phyloP scores from a whole-genome alignment of 2,113 vertebrate species.

The Numida meleagris region DNA sequence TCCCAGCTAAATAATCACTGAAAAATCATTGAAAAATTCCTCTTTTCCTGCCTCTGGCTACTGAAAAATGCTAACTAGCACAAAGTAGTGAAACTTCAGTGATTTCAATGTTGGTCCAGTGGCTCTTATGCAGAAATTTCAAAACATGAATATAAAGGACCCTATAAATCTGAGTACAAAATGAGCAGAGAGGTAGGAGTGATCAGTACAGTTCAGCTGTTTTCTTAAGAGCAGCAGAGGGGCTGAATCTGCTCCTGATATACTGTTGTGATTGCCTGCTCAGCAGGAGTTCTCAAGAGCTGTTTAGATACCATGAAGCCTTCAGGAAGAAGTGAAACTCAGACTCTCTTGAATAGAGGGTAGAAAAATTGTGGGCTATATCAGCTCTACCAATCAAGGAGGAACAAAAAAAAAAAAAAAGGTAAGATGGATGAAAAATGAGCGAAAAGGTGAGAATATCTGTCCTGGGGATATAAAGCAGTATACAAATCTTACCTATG shows the following conservation, averaged over 20 bases:
- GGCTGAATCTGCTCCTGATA: background rate
- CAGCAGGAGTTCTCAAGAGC: background rate
- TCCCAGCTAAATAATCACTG: background rate
- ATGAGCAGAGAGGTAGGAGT: background rate
- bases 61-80: background rate
- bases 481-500: background rate
- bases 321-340: background rate
- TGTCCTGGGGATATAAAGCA: background rate
- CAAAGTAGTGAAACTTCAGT: background rate
- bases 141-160: background rate
- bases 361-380: background rate
- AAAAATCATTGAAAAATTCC: background rate
- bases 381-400: background rate
- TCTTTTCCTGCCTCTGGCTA: background rate
- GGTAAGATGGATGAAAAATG: background rate
- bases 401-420: rapidly evolving
- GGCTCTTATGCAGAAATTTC: background rate
- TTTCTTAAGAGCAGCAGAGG: background rate
- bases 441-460: background rate
- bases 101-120: background rate
- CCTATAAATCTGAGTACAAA: background rate
- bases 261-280: background rate
- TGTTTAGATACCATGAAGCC: background rate
- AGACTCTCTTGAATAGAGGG: background rate
- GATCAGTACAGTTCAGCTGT: background rate